Conservation (phyloP, 2,888 invertebrate species). For the Torymus tubicola region DNA sequence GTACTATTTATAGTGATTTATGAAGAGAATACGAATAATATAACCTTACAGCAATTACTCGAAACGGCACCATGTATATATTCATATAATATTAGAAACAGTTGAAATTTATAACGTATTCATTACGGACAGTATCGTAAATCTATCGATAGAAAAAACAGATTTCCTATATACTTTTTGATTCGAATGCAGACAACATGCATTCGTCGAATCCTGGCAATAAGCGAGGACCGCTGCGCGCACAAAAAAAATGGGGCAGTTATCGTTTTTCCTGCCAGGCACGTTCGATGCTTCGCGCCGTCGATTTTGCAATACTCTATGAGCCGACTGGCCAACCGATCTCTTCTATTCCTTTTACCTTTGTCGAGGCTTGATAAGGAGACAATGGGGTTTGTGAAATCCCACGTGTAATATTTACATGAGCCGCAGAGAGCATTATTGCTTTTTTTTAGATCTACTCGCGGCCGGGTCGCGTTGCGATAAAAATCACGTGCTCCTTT, state of each 20-base stretch:
- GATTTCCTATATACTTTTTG: not conserved
- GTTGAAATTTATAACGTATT: not conserved
- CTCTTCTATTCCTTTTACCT: conserved; percentile 25
- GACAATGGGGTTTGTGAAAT: conserved; percentile 56
- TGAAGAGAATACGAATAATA: no score
- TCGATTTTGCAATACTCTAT: conserved; percentile 50
- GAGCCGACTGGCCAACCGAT: not conserved
- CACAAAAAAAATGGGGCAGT: conserved; percentile 24
- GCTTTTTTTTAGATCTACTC: conserved; percentile 38
- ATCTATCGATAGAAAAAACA: not conserved
- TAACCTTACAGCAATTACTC: no score
- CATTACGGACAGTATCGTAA: conserved; percentile 1
- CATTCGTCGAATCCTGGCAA: not conserved
- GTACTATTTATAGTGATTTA: no score
- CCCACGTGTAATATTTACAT: conserved; percentile 54
- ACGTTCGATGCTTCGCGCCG: conserved; percentile 19
- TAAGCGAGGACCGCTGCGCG: not conserved
- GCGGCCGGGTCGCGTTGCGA: conserved; percentile 20
- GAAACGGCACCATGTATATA: not conserved
- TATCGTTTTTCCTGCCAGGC: conserved; percentile 14
- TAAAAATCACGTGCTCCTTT: conserved; percentile 36
- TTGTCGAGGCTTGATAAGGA: conserved; percentile 49
- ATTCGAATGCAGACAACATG: not conserved
- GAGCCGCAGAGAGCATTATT: conserved; percentile 42
- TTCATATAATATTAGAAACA: not conserved